These are phyloP conservation scores for Meloidogyne chitwoodi DNA, from an alignment of 1,140 invertebrate species.

Conservation along the genomic window DNA sequence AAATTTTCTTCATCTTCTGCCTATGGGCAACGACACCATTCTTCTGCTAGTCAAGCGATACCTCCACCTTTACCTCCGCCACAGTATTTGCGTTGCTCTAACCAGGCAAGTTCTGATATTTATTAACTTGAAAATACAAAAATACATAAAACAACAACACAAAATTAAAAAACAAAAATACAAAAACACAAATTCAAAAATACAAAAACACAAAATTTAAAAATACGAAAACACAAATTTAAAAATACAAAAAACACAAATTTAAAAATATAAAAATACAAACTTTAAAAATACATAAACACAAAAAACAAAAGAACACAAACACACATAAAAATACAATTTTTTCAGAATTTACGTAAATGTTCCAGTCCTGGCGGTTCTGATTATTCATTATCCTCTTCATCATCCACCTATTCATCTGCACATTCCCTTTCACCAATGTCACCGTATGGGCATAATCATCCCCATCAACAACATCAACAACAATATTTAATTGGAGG, in stretches of 20 bases:
- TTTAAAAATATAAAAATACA: neutral
- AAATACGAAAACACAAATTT: neutral
- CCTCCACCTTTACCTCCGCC: conserved; percentile 17
- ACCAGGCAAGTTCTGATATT: neutral
- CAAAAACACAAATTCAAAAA: neutral
- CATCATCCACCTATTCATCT: conserved; percentile 10
- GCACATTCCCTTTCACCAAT: conserved; percentile 19
- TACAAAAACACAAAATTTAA: neutral
- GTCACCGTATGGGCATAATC: conserved; percentile 8
- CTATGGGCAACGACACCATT: neutral
- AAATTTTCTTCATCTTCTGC: conserved; percentile 7
- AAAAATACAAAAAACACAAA: too few species aligned
- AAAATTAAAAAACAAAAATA: neutral
- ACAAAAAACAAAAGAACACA: neutral
- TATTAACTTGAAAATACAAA: neutral
- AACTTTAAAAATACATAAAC: neutral
- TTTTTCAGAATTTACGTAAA: conserved; percentile 8
- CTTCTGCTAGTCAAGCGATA: conserved; percentile 12
- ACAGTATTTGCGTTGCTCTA: conserved; percentile 17
- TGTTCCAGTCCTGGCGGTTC: conserved; percentile 19
- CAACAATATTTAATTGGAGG: neutral
- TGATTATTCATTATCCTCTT: conserved; percentile 22
- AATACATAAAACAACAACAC: neutral
- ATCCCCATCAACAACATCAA: neutral
- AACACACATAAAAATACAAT: too few species aligned